Evolutionary conservation across 1,140 invertebrate species (phyloP), one percentile per base, ranked within the genome.

Genomic region (Neodiprion pinetum): DNA sequence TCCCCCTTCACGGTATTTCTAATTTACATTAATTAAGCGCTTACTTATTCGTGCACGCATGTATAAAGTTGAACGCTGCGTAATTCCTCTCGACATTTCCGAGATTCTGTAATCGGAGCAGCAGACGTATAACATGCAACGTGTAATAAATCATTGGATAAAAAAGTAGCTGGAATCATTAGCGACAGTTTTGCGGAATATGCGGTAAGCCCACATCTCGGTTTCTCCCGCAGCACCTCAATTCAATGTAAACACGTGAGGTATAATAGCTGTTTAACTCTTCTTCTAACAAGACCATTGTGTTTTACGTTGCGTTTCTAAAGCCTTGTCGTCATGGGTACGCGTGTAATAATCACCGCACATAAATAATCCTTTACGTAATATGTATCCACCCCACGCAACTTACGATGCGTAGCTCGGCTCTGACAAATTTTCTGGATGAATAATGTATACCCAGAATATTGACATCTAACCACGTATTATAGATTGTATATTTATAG

Each of bases 401-500:
- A 72, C 7, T 65, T 40, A 40, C 28, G 28, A 40, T 40, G 28
- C 28, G 2, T 2, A 40, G 28, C 28, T 40, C 28, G 28, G 72
- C 21, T 17, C 72, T 67, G 78, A 78, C 80, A 82, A 82, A 80
- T 80, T 77, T 77, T 17, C 77, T 71, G 74, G 75, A 79, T 79
- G 77, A 80, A 77, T 81, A 81, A 81, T 78, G 77, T 74, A 23
- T 66, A 40, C 65, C 67, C 49, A 68, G 74, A 75, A 75, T 70
- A 67, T 67, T 14, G 28, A 40, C 28, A 3, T 40, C 28, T 5
- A 40, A 40, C 28, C 28, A 40, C 28, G 9, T 61, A 12, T 61
- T 61, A 61, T 61, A 9, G 53, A 5, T 17, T 61, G 53, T 61
- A 14, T 61, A 61, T 61, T 61, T 61, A 61, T 17, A 12, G 53